These are phyloP conservation scores for Acanthisitta chloris DNA, from an alignment of 2,113 vertebrate genomes.

Conservation along the genomic window DNA sequence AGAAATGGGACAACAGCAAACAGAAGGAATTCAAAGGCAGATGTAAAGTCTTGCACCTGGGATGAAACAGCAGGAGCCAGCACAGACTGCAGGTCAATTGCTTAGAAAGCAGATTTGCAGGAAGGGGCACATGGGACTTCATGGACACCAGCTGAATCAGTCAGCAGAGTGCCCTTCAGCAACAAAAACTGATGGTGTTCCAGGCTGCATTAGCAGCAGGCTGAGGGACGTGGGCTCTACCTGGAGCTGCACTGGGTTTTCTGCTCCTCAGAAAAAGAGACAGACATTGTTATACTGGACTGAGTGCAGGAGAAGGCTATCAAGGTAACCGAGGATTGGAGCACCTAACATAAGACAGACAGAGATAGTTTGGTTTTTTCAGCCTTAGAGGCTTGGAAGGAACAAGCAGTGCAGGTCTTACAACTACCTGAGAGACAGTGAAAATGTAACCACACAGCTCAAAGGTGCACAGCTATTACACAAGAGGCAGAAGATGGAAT, in stretches of 20 bases:
- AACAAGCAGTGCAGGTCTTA: background rate
- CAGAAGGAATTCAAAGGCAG: background rate
- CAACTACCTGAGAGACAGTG: background rate
- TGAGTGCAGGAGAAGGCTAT: background rate
- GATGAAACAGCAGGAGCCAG: background rate
- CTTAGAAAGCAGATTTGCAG: background rate
- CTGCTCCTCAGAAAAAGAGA: background rate
- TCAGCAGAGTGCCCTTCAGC: background rate
- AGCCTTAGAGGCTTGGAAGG: background rate
- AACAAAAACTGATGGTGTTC: background rate
- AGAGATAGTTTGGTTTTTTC: background rate
- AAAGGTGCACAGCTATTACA: background rate
- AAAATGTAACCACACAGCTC: background rate
- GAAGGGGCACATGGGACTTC: background rate
- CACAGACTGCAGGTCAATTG: background rate
- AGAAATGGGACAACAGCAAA: background rate
- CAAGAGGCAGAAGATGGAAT: background rate
- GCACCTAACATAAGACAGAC: background rate
- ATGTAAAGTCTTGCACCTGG: background rate
- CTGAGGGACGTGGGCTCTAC: rapidly evolving
- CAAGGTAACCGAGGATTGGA: background rate
- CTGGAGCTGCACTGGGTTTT: background rate
- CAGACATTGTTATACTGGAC: background rate
- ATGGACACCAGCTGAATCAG: background rate
- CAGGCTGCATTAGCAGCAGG: background rate